Evolutionary conservation across 2,113 vertebrate species (phyloP), one percentile per base, ranked within the genome.

Genomic region (Mugil cephalus): DNA sequence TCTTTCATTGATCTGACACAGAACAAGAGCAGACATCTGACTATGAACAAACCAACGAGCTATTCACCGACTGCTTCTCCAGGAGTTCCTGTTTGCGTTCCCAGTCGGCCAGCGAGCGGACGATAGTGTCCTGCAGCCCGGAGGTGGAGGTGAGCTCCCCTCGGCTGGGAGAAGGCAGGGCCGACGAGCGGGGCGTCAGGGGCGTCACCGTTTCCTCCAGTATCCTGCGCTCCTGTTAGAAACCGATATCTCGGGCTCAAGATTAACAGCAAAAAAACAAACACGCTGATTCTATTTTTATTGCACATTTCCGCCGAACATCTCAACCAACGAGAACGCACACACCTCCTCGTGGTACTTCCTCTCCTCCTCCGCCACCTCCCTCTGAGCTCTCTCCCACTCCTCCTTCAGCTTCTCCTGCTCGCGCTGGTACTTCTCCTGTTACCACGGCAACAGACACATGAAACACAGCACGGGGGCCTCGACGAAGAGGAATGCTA

Each of bases 331-430:
- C 6, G 13, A 61, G 14, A 46, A n/a, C 52, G 42, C 58, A 74
- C 84, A 65, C 95, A 98, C 98, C 97, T 99, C 96, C 84, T 99
- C 96, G 0, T 98, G 96, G 87, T 97, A 99, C 93, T 95, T 96
- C 71, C 94, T 95, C 30, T 96, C 98, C 77, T 99, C 97, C 74
- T 98, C 96, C 59, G 96, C 96, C 80, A 99, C 98, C 84, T 99
- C 98, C 87, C 92, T 96, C 80, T 99, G 98, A 1, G 98, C 97
- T 42, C 92, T 96, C 90, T 99, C 97, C 98, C 98, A 99, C 85
- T 98, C 97, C 81, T 96, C 94, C 87, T 96, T 98, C 87, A 99
- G 93, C 88, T 97, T 98, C 92, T 96, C 94, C 91, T 99, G 97
- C 80, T 99, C 96, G 46, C 94, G 95, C 82, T 90, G 94, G 88